Evolutionary conservation across 2,888 invertebrate species (phyloP), one percentile per base, ranked within the genome.

Genomic region (Luperina nickerlii): DNA sequence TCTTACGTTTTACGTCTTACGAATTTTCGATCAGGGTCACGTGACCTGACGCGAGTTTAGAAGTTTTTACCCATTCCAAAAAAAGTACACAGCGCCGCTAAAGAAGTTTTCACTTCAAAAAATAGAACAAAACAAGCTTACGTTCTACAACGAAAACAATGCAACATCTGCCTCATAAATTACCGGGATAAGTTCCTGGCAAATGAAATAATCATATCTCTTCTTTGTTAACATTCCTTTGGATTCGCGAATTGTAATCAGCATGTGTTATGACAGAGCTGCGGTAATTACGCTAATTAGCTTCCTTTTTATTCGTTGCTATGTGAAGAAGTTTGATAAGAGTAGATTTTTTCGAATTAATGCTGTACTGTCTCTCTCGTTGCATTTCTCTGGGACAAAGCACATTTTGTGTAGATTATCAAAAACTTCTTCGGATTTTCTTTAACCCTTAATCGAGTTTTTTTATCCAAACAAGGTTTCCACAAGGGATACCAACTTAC

Each of bases 221-320:
- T 79, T 82, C 73, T 83, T 85, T 83, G 81, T 84, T 81, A 68
- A 57, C 60, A 65, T 83, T 82, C 66, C 79, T 84, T 81, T 78
- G 79, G 54, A 79, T 73, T 45, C 72, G 76, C 62, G 72, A 78
- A 85, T 81, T 81, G 78, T 86, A 82, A 85, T 85, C 77, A 84
- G 78, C 81, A 87, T 88, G 83, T 83, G 84, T 85, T 86, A 79
- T 85, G 76, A 78, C 79, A 71, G 73, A 75, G 71, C 60, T 69
- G 71, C 71, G 69, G 77, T 90, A 89, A 90, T 88, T 89, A 90
- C n/a, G 83, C 82, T 90, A 88, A 90, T 90, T 89, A 89, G 81
- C 74, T 79, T 77, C 62, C 75, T 54, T 80, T 84, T 75, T 75
- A 79, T 78, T 84, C 66, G 32, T 80, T 66, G n/a, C 65, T 9